Evolutionary conservation across 64 coral and sea anemone genomes (phyloP), one percentile per base, ranked within the genome.

Genomic region (Trachythela sp.): DNA sequence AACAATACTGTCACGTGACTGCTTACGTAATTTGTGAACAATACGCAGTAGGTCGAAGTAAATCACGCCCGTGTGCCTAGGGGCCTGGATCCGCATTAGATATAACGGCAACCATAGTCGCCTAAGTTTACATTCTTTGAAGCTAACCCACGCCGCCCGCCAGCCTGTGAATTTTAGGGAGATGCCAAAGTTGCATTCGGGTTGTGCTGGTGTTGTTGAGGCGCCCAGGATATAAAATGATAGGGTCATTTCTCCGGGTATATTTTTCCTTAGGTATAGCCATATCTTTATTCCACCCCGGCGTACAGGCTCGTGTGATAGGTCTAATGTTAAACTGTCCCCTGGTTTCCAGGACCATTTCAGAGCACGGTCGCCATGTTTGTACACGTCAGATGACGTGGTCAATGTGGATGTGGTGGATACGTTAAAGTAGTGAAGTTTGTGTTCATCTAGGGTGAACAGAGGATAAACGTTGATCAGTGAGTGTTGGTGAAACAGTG

Each of bases 81-180:
- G 75, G 0, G 75, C 75, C 37, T 36, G 31, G 20, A 80, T 35
- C 33, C 31, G 75, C 75, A 80, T 80, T 18, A 37, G 75, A 20
- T 80, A 80, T 80, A 80, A 80, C 31, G 75, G 27, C 15, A 17
- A 39, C 75, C 20, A 17, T 9, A 8, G 31, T 35, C 30, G 13
- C 35, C 75, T 35, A 39, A 80, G 75, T 15, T 30, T 35, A 35
- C 75, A 80, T 80, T 80, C 75, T 39, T 8, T 1, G 10, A 80
- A 80, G 2, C 37, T 80, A 30, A 80, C 75, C 75, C 75, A 80
- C 31, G 35, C 75, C 2, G 33, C 75, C 30, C 75, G 26, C 75
- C 75, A 80, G 37, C 75, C 75, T 80, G 31, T 80, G 32, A 80
- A 80, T 14, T 80, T 35, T 13, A 80, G 75, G 31, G 37, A 80